These are phyloP conservation scores for Heteromormyrus szaboi DNA, from an alignment of 2,797 vertebrate species.

Conservation along the genomic window DNA sequence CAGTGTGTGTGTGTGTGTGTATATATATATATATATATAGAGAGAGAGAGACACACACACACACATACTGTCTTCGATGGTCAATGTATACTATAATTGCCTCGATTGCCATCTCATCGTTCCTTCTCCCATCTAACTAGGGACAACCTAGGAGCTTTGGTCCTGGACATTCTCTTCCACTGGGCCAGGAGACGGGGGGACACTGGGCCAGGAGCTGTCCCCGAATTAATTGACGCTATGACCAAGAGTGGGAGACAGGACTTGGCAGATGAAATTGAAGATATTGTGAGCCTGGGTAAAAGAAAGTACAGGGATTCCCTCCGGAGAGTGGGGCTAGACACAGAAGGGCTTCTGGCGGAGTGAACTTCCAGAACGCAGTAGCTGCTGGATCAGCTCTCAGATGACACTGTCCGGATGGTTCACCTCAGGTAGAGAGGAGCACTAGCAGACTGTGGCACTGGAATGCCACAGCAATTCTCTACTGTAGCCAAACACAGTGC, in stretches of 20 bases:
- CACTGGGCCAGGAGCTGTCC: slow-evolving; percentile 57
- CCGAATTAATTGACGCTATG: slow-evolving; percentile 70
- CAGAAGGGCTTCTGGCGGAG: not conserved
- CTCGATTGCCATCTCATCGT: not conserved
- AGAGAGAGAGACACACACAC: not conserved
- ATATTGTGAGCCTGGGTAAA: slow-evolving; percentile 75
- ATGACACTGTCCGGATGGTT: not conserved
- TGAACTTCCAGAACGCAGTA: not conserved
- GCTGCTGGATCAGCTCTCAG: not conserved
- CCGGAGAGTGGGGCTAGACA: slow-evolving; percentile 74
- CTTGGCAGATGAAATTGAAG: slow-evolving; percentile 78
- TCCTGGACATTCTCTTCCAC: slow-evolving; percentile 84
- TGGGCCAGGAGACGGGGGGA: slow-evolving; percentile 76
- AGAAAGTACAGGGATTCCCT: slow-evolving; percentile 80
- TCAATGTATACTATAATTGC: not conserved
- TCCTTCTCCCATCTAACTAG: slow-evolving; percentile 46
- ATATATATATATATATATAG: too few species aligned
- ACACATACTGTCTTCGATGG: not conserved
- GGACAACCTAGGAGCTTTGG: slow-evolving; percentile 74
- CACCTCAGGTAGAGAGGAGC: not conserved
- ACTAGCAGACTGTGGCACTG: not conserved
- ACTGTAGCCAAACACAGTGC: not conserved
- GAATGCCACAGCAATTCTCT: not conserved
- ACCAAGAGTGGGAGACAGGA: slow-evolving; percentile 76
- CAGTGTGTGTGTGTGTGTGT: too few species aligned